phyloP scores from a whole-genome alignment of 1,140 invertebrate genomes.

The Tetramorium parvispinum region DNA sequence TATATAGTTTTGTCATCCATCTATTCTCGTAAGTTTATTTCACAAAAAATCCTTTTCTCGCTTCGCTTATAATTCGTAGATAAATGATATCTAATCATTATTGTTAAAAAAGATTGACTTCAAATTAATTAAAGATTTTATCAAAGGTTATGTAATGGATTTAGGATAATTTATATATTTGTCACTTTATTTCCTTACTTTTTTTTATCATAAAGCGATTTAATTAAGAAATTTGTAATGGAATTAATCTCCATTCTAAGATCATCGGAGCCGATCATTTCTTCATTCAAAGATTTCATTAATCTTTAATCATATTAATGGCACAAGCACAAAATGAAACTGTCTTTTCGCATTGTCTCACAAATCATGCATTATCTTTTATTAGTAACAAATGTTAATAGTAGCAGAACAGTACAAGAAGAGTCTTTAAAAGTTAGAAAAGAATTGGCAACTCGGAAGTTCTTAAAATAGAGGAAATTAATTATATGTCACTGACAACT shows the following conservation, averaged over 20 bases:
- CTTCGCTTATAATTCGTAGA: neutral
- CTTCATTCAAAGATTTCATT: neutral
- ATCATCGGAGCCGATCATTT: neutral
- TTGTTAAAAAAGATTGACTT: neutral
- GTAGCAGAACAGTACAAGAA: neutral
- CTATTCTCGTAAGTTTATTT: neutral
- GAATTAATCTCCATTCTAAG: neutral
- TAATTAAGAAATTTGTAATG: neutral
- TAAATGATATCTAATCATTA: neutral
- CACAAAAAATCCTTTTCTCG: neutral
- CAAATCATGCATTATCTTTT: neutral
- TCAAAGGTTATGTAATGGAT: neutral
- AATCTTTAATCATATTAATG: neutral
- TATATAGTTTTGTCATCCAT: neutral
- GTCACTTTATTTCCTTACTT: neutral
- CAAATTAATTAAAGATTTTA: neutral
- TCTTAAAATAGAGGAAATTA: constrained; percentile 10
- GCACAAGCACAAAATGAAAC: neutral
- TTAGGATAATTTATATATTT: neutral
- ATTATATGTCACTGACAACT: neutral
- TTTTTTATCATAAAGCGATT: neutral
- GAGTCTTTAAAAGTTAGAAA: neutral
- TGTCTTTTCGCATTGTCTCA: neutral
- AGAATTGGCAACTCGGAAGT: neutral
- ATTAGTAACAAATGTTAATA: neutral